Conservation (phyloP, 2,888 invertebrate genomes). For the Sympetrum striolatum region DNA sequence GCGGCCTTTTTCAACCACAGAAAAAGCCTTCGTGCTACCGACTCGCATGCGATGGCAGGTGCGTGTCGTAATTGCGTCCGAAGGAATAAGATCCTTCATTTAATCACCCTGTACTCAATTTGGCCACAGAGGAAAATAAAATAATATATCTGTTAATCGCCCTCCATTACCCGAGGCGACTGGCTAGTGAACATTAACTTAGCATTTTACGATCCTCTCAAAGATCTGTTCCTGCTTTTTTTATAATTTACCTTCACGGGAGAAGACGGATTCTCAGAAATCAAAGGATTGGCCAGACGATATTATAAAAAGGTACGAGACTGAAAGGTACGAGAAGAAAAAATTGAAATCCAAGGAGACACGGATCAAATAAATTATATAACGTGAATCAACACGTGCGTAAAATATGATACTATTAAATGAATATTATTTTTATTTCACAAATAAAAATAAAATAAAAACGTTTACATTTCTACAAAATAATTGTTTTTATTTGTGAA, state of each 20-base stretch:
- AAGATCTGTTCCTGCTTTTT: not conserved
- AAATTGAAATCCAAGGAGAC: not conserved
- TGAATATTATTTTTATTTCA: too few species aligned
- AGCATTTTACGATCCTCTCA: slow-evolving; percentile 3
- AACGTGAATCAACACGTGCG: too few species aligned
- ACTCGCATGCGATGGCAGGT: not conserved
- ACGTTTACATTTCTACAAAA: too few species aligned
- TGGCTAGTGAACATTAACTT: not conserved
- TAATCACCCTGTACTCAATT: not conserved
- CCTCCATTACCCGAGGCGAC: not conserved
- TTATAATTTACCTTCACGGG: not conserved
- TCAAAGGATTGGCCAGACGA: not conserved
- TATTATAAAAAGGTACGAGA: not conserved
- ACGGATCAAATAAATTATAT: too few species aligned
- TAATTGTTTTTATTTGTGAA: too few species aligned
- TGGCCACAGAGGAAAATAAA: not conserved
- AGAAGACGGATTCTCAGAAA: not conserved
- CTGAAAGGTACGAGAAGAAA: not conserved
- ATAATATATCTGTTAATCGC: not conserved
- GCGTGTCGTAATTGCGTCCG: not conserved
- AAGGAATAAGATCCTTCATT: not conserved
- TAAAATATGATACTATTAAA: too few species aligned
- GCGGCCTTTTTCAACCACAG: not conserved
- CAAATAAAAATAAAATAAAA: too few species aligned
- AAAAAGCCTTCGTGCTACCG: not conserved